These are phyloP conservation scores for Colostygia pectinataria DNA, from an alignment of 2,888 invertebrate species.

Conservation along the genomic window DNA sequence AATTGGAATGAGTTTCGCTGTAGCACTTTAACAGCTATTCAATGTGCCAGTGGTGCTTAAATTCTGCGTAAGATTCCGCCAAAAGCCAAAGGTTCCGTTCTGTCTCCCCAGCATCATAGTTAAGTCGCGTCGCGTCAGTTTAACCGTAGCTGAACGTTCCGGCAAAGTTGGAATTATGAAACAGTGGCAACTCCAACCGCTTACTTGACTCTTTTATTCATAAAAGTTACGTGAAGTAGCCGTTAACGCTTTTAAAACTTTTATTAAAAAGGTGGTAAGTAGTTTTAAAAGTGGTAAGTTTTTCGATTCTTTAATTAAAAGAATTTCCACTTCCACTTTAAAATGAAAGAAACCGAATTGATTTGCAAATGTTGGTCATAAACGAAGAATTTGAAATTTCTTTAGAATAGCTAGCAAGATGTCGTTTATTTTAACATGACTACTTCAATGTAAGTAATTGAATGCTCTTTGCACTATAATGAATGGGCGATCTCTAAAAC, in stretches of 20 bases:
- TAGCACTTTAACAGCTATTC: no score
- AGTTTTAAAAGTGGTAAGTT: slow-evolving; percentile 20
- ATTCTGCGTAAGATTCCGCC: no score
- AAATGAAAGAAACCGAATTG: not conserved
- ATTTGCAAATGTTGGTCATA: not conserved
- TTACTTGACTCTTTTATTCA: slow-evolving; percentile 24
- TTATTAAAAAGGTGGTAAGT: slow-evolving; percentile 8
- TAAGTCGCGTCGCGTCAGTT: slow-evolving; percentile 2
- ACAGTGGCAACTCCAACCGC: slow-evolving; percentile 22
- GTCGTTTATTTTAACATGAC: no score
- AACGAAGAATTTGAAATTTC: not conserved
- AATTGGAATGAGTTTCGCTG: no score
- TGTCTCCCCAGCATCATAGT: no score
- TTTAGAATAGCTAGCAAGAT: no score
- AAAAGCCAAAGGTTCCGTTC: no score
- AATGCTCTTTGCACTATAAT: no score
- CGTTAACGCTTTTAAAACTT: slow-evolving; percentile 22
- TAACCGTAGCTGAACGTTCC: slow-evolving; percentile 35
- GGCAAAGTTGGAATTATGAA: slow-evolving; percentile 34
- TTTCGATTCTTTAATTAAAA: slow-evolving; percentile 7
- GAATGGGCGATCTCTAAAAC: no score
- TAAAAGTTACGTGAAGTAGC: slow-evolving; percentile 10
- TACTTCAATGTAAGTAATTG: no score
- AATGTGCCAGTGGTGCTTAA: no score
- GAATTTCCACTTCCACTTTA: no score